Evolutionary conservation across 2,888 invertebrate genomes (phyloP), one percentile per base, ranked within the genome.

Genomic region (Abrostola tripartita): DNA sequence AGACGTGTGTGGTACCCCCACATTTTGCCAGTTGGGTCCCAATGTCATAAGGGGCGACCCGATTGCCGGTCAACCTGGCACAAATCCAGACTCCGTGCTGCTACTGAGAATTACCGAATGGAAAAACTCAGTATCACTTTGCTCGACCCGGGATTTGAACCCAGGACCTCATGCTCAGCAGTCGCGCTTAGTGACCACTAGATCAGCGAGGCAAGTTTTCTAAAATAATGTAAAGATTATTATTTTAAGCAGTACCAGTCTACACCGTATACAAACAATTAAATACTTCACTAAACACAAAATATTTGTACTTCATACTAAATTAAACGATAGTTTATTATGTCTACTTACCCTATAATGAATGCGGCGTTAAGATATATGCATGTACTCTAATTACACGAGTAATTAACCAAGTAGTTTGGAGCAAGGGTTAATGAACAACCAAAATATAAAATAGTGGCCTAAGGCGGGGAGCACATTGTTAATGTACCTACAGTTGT

Each of bases 361-460:
- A 7, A 67, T 50, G 65, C 51, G 51, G 69, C 65, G 58, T 65
- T 54, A 69, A 74, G 64, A 72, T 70, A 36, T 56, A 67, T 54
- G 64, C 55, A 65, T 58, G 66, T 70, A 50, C 59, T 68, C 58
- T 77, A 77, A 77, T 75, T 75, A 77, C 76, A 65, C 63, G 12
- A 47, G 72, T 70, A 76, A 77, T 74, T 75, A 74, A 72, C 58
- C 49, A 9, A 58, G 52, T 65, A 65, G 76, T 71, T 71, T 74
- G 68, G 64, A 49, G 50, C 59, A 59, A 62, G 36, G 51, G 53
- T 62, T 76, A 67, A 64, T 56, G 60, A 65, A 72, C 58, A 61
- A 69, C 68, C 58, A 5, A 71, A 76, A 61, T 65, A 58, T 66
- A 54, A 63, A 71, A 61, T 60, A 50, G 47, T 35, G 0, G 47